Evolutionary conservation across 2,113 vertebrate species (phyloP).

Genomic region (Myiozetetes cayanensis): DNA sequence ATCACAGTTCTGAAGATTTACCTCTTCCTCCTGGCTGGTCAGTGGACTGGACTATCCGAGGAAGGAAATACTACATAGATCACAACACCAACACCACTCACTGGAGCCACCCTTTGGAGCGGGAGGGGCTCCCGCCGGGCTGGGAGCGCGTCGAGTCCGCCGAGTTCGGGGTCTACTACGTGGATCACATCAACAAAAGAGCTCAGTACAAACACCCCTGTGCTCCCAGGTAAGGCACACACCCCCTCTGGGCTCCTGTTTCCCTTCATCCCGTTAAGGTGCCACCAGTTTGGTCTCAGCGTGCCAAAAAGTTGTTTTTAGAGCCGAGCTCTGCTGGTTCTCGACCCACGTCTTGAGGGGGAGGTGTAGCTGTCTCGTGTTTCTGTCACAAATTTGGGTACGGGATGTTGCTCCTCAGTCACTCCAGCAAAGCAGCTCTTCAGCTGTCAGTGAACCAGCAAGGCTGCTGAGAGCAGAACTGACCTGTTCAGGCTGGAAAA

Average conservation of each 20-base stretch:
- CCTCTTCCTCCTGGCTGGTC: slow-evolving; percentile 95
- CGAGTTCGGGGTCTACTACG: slow-evolving; percentile 94
- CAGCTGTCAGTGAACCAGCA: neutral
- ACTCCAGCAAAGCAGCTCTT: neutral
- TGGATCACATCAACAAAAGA: slow-evolving; percentile 95
- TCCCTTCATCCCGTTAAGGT: neutral
- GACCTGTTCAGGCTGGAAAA: neutral
- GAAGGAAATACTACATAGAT: slow-evolving; percentile 97
- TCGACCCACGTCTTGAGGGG: neutral
- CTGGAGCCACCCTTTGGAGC: slow-evolving; percentile 96
- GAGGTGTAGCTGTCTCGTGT: neutral
- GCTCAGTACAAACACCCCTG: slow-evolving; percentile 96
- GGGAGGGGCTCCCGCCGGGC: slow-evolving; percentile 93
- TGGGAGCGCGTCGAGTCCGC: slow-evolving; percentile 96
- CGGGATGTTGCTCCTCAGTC: neutral
- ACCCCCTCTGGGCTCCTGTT: neutral
- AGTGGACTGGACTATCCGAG: slow-evolving; percentile 97
- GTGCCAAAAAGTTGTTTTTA: neutral
- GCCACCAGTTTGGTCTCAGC: accelerated
- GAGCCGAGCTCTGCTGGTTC: neutral
- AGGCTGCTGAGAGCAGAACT: neutral
- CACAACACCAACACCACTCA: slow-evolving; percentile 99
- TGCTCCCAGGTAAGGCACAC: slow-evolving; percentile 84
- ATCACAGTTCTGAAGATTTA: slow-evolving; percentile 86
- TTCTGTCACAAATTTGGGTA: neutral